Base-by-base conservation (phyloP, 1,140 invertebrate genomes). In the Planococcus citri region DNA sequence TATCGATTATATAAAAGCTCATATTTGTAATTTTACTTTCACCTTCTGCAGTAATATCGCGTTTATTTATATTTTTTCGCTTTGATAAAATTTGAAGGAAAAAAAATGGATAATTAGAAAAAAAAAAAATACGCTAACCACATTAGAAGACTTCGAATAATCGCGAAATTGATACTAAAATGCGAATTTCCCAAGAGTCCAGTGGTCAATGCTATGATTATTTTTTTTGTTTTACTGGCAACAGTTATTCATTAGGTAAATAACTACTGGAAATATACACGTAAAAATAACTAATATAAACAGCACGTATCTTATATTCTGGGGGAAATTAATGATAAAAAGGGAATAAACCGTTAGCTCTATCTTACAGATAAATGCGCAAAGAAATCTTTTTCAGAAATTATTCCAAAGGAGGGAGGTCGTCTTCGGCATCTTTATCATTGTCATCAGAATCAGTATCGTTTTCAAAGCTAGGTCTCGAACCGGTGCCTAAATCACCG, bases 231-330 rank as follows among this genome's bases (percentile, higher is more conserved):
- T n/a, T 9, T 14, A 9, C 17, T 51, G 41, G 41, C 41, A 51
- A 51, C 41, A 51, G n/a, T 51, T 17, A 51, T 51, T 51, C 17
- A 51, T 17, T 9, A 9, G 4, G 41, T 51, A 51, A 64, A 64
- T 64, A 64, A 64, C 25, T 64, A 64, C 3, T 22, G 10, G 4
- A 64, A 22, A 64, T 51, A 51, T 51, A 51, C 41, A 51, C n/a
- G n/a, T 25, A 64, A 64, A 58, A 58, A 17, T 25, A 64, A 64
- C 25, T 64, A 64, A 64, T 64, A 64, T 64, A 25, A 64, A 64
- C 60, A 64, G 60, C 60, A 64, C 60, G 60, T 24, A 37, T 37
- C 41, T 51, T n/a, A 51, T 51, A n/a, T 9, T 17, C 17, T 3
- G 41, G 41, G 41, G 41, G 41, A 51, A 51, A 51, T 51, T 64